Evolutionary conservation across 2,888 invertebrate genomes (phyloP), one percentile per base, ranked within the genome.

Genomic region (Lochmaea crataegi): DNA sequence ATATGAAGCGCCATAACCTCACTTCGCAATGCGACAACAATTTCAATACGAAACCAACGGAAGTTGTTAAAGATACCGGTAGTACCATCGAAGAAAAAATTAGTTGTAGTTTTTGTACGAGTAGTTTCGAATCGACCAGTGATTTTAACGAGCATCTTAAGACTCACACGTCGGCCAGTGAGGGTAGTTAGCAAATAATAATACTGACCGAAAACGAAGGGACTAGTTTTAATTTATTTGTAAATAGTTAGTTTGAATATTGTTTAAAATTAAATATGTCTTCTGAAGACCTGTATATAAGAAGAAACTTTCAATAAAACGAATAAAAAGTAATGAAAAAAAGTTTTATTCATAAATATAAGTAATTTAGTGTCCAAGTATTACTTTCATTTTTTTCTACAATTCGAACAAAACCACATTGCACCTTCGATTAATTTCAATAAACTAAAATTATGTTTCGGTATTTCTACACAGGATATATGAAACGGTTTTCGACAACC

Each of bases 1-100:
- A 88, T 77, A 82, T 87, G 80, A 87, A 86, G 76, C 82, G 86
- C n/a, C 87, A 88, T 77, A 83, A 81, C 11, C 11, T 18, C 5
- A 63, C 41, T 18, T 16, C 38, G 12, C 42, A 42, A 14, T 42
- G 61, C 16, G 61, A 63, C 18, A 63, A 42, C 42, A 63, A 63
- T 18, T 38, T 63, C 57, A 67, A 72, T 12, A 70, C 64, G 45
- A 65, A 70, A 5, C 45, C 38, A 14, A 64, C 56, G n/a, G 41
- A 22, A n/a, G n/a, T n/a, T 1, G 18, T 9, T 2, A 63, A 64
- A 7, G 70, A 70, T 6, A 42, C 18, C 9, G 7, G 60, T 38
- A 42, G 2, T 42, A 63, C 2, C 38, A 11, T 38, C 18, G 68
- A 76, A 38, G 72, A 74, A 70, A 71, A 74, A 16, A 72, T 74